Percentiles rank a stretch among this genome's conserved stretches.
Conservation (phyloP, 2,797 vertebrate species). For the Poecile montanus region DNA sequence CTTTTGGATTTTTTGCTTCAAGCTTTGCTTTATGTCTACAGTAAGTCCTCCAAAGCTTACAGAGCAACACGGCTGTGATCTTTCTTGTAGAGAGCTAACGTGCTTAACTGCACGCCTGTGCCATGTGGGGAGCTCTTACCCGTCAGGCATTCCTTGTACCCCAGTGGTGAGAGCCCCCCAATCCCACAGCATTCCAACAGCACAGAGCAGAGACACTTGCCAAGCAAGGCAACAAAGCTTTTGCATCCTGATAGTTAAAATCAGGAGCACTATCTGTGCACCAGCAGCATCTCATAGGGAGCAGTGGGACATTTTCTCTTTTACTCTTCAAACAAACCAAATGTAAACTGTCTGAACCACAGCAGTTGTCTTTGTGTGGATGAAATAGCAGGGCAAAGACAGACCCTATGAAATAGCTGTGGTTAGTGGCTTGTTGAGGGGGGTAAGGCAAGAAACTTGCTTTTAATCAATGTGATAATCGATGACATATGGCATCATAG, state of each 20-base stretch:
- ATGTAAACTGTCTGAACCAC: constrained; percentile 81
- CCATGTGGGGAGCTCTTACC: not conserved
- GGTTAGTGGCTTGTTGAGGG: constrained; percentile 79
- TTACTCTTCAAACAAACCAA: constrained; percentile 69
- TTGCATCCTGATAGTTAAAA: not conserved
- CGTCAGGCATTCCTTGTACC: not conserved
- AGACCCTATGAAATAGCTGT: constrained; percentile 82
- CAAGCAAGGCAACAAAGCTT: not conserved
- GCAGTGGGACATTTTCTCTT: constrained; percentile 44
- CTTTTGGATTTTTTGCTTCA: constrained; percentile 8
- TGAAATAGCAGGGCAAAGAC: constrained; percentile 76
- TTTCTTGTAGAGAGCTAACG: not conserved
- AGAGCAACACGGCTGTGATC: not conserved
- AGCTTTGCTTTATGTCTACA: not conserved
- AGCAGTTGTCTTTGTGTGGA: constrained; percentile 74
- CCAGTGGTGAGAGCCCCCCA: not conserved
- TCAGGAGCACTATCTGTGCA: not conserved
- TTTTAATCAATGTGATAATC: constrained; percentile 89
- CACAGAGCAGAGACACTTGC: fast-evolving
- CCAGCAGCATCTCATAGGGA: constrained; percentile 3
- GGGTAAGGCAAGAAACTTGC: constrained; percentile 71
- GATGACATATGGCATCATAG: constrained; percentile 77
- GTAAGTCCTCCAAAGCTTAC: not conserved
- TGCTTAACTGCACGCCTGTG: not conserved
- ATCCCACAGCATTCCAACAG: not conserved